Base-by-base conservation (phyloP, 2,113 vertebrate species). In the Sitta europaea region DNA sequence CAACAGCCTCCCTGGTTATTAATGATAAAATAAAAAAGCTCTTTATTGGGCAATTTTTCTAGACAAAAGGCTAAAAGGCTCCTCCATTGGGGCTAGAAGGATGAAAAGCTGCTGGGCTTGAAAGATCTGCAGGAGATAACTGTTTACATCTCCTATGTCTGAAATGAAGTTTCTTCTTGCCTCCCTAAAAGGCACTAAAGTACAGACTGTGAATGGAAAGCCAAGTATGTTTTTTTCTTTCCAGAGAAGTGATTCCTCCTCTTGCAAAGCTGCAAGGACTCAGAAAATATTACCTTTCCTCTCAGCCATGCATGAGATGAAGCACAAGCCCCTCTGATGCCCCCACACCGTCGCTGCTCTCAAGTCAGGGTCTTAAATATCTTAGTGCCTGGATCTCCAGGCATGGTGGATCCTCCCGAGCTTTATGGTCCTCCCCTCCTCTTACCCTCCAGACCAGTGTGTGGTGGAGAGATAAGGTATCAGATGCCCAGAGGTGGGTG, bases 31-130 rank as follows among this genome's bases (percentile, higher is more conserved):
- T 65, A 51, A 31, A 71, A 79, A 50, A 79, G 45, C 43, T 57
- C 17, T 51, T 89, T 23, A 24, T 65, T 91, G 55, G 61, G 90
- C 87, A 81, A 40, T 95, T 96, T 75, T 97, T 97, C 86, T 93
- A 77, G 74, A 62, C 70, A 75, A 33, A 50, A 51, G 75, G 16
- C 55, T 68, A 51, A 70, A 72, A 57, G 65, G 27, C 29, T 51
- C 12, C 51, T 94, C 68, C 57, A 11, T 1, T 38, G 47, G 25
- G 51, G 48, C 35, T n/a, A 55, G 86, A 80, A 86, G 79, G 55
- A 62, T 67, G 35, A 86, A 73, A 61, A 86, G 43, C 27, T 90
- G 74, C 93, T 97, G 82, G 70, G 16, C 73, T 94, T 96, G 88
- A 80, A 96, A 91, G 82, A 76, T 78, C 67, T 95, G 2, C 10